Conservation (phyloP, 2,888 invertebrate species). For the Tetanocera ferruginea region DNA sequence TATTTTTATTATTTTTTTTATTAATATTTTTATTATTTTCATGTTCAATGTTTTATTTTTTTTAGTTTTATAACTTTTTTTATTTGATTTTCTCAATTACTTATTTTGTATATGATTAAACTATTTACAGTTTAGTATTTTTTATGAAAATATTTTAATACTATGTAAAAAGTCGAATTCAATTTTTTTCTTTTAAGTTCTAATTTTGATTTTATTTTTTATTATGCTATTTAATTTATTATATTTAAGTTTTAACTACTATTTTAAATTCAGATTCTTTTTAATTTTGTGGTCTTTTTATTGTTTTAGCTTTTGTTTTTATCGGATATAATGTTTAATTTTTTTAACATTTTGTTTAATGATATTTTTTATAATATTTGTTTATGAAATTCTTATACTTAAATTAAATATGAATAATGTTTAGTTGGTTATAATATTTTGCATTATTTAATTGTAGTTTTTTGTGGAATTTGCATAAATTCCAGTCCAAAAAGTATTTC, state of each 20-base stretch:
- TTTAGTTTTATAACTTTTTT: background rate
- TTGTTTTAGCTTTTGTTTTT: background rate
- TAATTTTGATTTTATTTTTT: background rate
- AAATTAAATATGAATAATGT: too few species aligned
- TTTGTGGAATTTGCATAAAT: too few species aligned
- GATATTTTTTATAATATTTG: background rate
- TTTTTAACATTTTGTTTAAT: background rate
- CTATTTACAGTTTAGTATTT: too few species aligned
- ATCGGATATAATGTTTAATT: background rate
- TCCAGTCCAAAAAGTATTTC: too few species aligned
- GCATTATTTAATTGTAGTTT: too few species aligned
- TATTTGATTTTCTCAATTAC: background rate
- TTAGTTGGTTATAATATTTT: too few species aligned
- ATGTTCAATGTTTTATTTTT: background rate
- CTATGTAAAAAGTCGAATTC: too few species aligned
- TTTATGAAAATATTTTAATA: too few species aligned
- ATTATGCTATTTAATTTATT: background rate
- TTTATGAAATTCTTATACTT: too few species aligned
- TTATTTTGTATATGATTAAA: background rate
- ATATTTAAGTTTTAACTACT: too few species aligned
- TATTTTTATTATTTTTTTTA: background rate
- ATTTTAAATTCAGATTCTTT: too few species aligned
- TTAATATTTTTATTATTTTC: background rate
- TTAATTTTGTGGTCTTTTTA: background rate
- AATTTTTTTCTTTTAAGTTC: background rate